phyloP scores from a whole-genome alignment of 2,888 invertebrate species.

The Mermis nigrescens region DNA sequence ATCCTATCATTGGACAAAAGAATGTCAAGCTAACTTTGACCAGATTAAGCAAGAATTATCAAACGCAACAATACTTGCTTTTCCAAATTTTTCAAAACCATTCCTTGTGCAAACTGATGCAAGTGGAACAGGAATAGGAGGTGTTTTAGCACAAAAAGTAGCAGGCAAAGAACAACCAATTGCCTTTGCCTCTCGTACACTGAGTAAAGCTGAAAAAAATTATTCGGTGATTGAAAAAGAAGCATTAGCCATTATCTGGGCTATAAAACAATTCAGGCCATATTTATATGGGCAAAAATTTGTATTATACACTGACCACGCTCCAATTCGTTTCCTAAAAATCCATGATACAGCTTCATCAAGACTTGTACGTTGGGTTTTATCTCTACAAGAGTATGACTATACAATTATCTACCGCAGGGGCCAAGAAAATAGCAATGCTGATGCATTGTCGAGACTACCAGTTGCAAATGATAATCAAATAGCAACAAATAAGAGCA shows the following conservation, averaged over 20 bases:
- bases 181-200: slow-evolving; percentile 3
- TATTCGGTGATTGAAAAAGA: slow-evolving; percentile 6
- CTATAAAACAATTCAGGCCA: slow-evolving; percentile 1
- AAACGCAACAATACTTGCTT: slow-evolving; percentile 15
- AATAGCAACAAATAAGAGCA: not conserved
- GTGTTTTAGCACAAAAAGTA: not conserved
- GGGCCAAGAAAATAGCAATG: slow-evolving; percentile 24
- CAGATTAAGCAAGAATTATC: slow-evolving; percentile 9
- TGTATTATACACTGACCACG: slow-evolving; percentile 2
- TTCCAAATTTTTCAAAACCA: slow-evolving; percentile 18
- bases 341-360: slow-evolving; percentile 33
- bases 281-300: slow-evolving; percentile 6
- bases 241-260: slow-evolving; percentile 3
- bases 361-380: slow-evolving; percentile 34
- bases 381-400: slow-evolving; percentile 30
- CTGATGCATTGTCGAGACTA: slow-evolving; percentile 31
- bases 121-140: slow-evolving; percentile 3
- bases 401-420: not conserved
- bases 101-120: slow-evolving; percentile 24
- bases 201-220: slow-evolving; percentile 6
- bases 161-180: not conserved
- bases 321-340: slow-evolving; percentile 36
- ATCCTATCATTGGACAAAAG: slow-evolving; percentile 15
- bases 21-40: slow-evolving; percentile 9
- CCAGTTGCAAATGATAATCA: slow-evolving; percentile 1